Percentiles rank a stretch among this genome's conserved stretches.
These are phyloP conservation scores for Siniperca chuatsi DNA, from an alignment of 2,113 vertebrate genomes.

Conservation along the genomic window DNA sequence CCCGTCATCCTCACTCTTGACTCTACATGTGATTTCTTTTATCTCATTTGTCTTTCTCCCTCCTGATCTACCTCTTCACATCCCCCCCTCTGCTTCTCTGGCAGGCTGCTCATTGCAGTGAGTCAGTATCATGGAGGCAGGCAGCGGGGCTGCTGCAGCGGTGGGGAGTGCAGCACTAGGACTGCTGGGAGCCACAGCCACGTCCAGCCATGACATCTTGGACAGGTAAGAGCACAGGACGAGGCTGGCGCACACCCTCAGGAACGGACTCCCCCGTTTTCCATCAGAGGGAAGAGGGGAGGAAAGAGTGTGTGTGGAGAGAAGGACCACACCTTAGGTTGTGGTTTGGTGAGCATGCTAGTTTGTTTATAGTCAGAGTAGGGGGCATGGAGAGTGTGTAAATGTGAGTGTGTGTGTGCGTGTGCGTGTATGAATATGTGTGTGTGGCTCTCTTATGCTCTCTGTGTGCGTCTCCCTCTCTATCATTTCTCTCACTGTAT, in stretches of 20 bases:
- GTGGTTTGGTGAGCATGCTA: constrained; percentile 54
- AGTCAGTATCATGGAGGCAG: constrained; percentile 86
- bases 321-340: constrained; percentile 74
- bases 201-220: constrained; percentile 85
- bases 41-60: constrained; percentile 63
- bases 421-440: background rate
- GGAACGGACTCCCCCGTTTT: background rate
- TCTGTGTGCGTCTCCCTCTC: constrained; percentile 16
- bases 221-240: constrained; percentile 81
- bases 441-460: background rate
- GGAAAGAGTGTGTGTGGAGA: constrained; percentile 12
- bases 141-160: constrained; percentile 86
- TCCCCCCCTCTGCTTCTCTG: constrained; percentile 63
- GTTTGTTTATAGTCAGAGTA: constrained; percentile 71
- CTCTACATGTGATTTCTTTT: constrained; percentile 63
- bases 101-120: constrained; percentile 85
- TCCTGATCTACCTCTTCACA: constrained; percentile 68
- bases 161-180: constrained; percentile 84
- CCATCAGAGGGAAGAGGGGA: constrained; percentile 11
- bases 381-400: constrained; percentile 16
- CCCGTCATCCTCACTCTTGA: constrained; percentile 32
- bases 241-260: background rate
- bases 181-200: constrained; percentile 82
- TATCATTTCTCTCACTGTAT: constrained; percentile 26
- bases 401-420: background rate